Base-by-base conservation (phyloP, 2,113 vertebrate genomes). In the Colistium nudipinnis region DNA sequence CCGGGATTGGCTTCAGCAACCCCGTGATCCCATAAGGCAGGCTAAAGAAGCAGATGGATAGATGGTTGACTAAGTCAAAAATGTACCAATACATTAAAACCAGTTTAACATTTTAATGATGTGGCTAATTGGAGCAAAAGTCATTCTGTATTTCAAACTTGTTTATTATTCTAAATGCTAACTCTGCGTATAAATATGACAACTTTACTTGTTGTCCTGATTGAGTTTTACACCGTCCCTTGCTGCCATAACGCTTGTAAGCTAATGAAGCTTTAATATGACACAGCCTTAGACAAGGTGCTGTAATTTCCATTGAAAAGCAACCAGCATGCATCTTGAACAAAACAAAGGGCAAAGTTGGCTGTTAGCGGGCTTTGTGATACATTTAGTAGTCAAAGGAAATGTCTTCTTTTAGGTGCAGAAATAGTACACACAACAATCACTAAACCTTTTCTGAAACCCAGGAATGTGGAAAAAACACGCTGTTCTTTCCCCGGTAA, bases 401-500 rank as follows among this genome's bases (percentile, higher is more conserved):
- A 9, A 20, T 30, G 11, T 38, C 13, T 4, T 17, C 35, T 66
- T 8, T 31, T 0, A 31, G n/a, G n/a, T n/a, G n/a, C n/a, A n/a
- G n/a, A 67, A 24, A 39, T 19, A 8, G 27, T 4, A 7, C 25
- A 45, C 12, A 47, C 6, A 55, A 48, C 56, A 22, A 67, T 59
- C 35, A 51, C 36, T 28, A 25, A 65, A 64, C 35, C n/a, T n/a
- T 39, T 57, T 31, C 19, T 59, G 36, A 41, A 39, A 51, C 8
- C 2, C 16, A 13, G 7, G 7, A 56, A 59, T 43, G 14, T 25
- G 35, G 20, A 20, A 24, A 74, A 53, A 48, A 47, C 20, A 25
- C 19, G 7, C 20, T 59, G 33, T 28, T 54, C 41, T 66, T 66
- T 43, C 27, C 52, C 57, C 31, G 30, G 55, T 61, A 24, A 62